These are phyloP conservation scores for Neoniphon sammara DNA, from an alignment of 2,797 vertebrate species.

Conservation along the genomic window DNA sequence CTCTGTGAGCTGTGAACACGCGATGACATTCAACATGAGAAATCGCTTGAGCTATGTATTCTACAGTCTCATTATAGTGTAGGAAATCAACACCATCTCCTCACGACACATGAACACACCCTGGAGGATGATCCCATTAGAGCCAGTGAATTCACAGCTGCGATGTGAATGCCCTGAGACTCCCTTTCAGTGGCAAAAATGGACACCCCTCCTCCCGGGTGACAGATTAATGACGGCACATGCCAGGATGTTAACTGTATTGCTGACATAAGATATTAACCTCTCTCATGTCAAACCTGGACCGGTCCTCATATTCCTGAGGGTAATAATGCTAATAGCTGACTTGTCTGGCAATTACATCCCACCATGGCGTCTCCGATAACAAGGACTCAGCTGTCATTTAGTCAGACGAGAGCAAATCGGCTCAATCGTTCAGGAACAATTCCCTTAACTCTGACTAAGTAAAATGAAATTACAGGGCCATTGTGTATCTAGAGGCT, in stretches of 20 bases:
- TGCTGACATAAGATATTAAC: conserved; percentile 65
- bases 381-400: conserved; percentile 62
- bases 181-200: conserved; percentile 24
- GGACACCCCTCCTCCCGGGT: conserved; percentile 40
- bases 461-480: conserved; percentile 52
- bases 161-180: conserved; percentile 53
- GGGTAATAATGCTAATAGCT: conserved; percentile 38
- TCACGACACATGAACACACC: conserved; percentile 20
- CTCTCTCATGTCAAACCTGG: conserved; percentile 37
- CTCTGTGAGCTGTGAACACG: not conserved
- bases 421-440: conserved; percentile 12
- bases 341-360: conserved; percentile 60
- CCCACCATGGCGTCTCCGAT: conserved; percentile 39
- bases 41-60: not conserved
- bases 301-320: conserved; percentile 36
- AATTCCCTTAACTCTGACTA: conserved; percentile 44
- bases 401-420: conserved; percentile 40
- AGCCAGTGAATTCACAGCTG: conserved; percentile 56
- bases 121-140: conserved; percentile 38
- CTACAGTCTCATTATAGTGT: conserved; percentile 1
- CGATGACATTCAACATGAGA: not conserved
- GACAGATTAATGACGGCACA: conserved; percentile 65
- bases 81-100: conserved; percentile 38
- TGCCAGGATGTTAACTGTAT: conserved; percentile 43
- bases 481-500: conserved; percentile 28